Base-by-base conservation (phyloP, 2,888 invertebrate species). In the Mimas tiliae region DNA sequence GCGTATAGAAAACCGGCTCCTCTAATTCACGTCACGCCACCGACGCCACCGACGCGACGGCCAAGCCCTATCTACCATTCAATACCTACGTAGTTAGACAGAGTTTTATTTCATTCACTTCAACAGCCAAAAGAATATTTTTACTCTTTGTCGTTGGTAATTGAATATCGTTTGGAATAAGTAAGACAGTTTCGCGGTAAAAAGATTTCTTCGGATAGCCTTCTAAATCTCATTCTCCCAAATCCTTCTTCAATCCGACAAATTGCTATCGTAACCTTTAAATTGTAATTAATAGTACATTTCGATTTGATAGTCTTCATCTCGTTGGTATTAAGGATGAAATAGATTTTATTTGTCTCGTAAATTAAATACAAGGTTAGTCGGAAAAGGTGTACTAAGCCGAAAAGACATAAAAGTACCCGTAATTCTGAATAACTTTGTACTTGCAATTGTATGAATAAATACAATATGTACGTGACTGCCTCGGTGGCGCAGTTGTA, bases 141-240 rank as follows among this genome's bases (percentile, higher is more conserved):
- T 85, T 85, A 84, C 83, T 85, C 83, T 85, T 85, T 86, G 86
- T 84, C 81, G 77, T 74, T 74, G 72, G 82, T 86, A 86, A 86
- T 86, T 86, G 86, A 85, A 86, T 86, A 85, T 84, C 75, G 79
- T 82, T 82, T 76, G 80, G 68, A 74, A 73, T 78, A 80, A 80
- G 75, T 80, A 69, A 76, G 71, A 72, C 69, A 73, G 76, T 77
- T 77, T 77, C 63, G 80, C 70, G 78, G 52, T 66, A 6, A 63
- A 65, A 53, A 66, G 45, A 47, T 52, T 33, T 66, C 52, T 19
- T 66, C 52, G 42, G 51, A 63, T 34, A 42, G 21, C 42, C 51
- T 52, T 63, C 48, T 14, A 14, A 66, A 48, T 63, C n/a, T 6
- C 42, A 62, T 62, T 62, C 47, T 53, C 52, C 19, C 34, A 47